phyloP scores from a whole-genome alignment of 2,797 vertebrate genomes.

The Muraenolepis orangiensis region DNA sequence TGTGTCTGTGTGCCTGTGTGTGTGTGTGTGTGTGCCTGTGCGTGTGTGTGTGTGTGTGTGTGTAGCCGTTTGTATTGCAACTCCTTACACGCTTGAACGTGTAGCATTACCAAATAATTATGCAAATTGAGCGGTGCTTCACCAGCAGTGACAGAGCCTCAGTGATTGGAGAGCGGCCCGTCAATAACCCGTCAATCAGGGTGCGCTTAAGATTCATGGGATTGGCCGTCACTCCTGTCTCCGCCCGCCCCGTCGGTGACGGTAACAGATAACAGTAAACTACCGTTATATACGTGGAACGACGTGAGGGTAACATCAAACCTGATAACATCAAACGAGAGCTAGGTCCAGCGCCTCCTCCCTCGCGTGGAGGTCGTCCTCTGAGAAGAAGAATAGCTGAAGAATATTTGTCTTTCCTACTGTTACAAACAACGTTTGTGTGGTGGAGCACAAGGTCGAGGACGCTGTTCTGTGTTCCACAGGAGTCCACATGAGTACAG shows the following conservation, averaged over 20 bases:
- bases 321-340: background rate
- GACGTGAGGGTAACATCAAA: too few species aligned
- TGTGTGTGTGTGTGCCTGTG: too few species aligned
- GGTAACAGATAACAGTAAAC: background rate
- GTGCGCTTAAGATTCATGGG: too few species aligned
- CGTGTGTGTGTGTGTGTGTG: too few species aligned
- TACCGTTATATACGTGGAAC: background rate
- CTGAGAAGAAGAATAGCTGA: too few species aligned
- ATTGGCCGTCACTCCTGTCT: background rate
- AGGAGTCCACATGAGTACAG: too few species aligned
- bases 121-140: background rate
- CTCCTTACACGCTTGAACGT: background rate
- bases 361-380: too few species aligned
- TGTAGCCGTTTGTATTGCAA: background rate
- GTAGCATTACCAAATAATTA: background rate
- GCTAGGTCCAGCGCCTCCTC: too few species aligned
- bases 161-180: background rate
- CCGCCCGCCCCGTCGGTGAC: background rate
- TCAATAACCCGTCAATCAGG: background rate
- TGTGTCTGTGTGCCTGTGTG: too few species aligned
- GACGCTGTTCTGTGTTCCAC: background rate
- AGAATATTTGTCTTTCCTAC: background rate
- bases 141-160: background rate
- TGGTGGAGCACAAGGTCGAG: background rate
- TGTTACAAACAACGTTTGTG: background rate